Evolutionary conservation across 2,113 vertebrate genomes (phyloP).

Genomic region (Sarotherodon lohbergeri): DNA sequence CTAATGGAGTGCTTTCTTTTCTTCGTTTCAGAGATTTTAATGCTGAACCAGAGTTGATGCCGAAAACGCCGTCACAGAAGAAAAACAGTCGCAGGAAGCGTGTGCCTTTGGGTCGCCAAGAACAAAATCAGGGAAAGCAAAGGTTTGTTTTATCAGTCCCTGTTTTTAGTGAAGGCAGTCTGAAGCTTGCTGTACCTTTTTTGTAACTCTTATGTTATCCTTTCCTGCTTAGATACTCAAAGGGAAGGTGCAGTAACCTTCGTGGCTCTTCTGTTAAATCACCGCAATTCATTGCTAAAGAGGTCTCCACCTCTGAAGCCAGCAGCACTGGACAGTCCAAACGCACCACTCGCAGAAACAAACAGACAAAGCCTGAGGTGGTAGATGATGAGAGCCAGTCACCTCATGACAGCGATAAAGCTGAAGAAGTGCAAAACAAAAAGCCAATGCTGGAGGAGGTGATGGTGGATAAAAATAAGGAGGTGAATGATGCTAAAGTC

Average conservation of each 20-base stretch:
- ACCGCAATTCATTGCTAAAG: constrained; percentile 60
- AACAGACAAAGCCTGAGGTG: constrained; percentile 28
- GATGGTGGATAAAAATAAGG: no score
- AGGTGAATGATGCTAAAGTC: background rate
- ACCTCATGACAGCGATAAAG: background rate
- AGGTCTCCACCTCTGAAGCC: background rate
- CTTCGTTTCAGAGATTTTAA: constrained; percentile 73
- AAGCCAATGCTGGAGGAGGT: background rate
- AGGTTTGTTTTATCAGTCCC: constrained; percentile 65
- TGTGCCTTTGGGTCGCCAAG: constrained; percentile 63
- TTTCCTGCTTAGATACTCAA: constrained; percentile 63
- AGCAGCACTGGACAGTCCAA: constrained; percentile 19
- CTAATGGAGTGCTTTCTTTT: background rate
- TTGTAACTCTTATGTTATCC: background rate
- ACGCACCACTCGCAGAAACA: constrained; percentile 65
- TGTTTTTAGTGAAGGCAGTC: background rate
- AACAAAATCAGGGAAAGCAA: constrained; percentile 70
- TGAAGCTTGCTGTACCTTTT: background rate
- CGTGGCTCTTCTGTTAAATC: constrained; percentile 63
- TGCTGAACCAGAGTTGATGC: constrained; percentile 88
- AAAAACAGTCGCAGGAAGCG: constrained; percentile 81
- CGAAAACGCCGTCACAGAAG: constrained; percentile 94
- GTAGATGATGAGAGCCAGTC: background rate
- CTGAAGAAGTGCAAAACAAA: background rate
- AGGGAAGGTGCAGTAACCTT: constrained; percentile 71